phyloP scores from a whole-genome alignment of 2,797 vertebrate species.

The Lophius americanus region DNA sequence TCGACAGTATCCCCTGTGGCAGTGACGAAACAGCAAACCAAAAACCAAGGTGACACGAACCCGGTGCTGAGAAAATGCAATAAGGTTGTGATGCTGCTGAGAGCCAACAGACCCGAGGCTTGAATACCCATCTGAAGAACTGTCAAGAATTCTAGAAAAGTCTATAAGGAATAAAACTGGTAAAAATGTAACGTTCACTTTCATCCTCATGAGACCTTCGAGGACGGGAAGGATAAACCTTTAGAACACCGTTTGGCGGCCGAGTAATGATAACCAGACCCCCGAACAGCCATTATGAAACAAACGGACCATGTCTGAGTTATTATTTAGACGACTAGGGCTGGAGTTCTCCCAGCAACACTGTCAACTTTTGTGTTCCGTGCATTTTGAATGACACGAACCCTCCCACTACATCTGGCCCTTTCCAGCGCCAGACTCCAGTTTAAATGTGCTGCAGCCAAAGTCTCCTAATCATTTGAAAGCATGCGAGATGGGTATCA shows the following conservation, averaged over 20 bases:
- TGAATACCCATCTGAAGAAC: slow-evolving; percentile 57
- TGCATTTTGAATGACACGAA: slow-evolving; percentile 17
- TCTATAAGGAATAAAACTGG: background rate
- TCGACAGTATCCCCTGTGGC: slow-evolving; percentile 58
- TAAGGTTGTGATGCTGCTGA: slow-evolving; percentile 62
- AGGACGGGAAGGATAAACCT: background rate
- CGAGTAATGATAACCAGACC: no score
- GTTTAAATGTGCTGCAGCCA: slow-evolving; percentile 48
- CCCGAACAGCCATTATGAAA: no score
- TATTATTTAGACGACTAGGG: slow-evolving; percentile 1
- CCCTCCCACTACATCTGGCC: slow-evolving; percentile 47
- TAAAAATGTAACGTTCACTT: background rate
- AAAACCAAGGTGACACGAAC: slow-evolving; percentile 67
- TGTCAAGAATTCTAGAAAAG: slow-evolving; percentile 49
- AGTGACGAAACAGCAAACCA: slow-evolving; percentile 73
- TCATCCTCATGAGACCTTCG: slow-evolving; percentile 5
- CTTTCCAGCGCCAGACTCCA: slow-evolving; percentile 41
- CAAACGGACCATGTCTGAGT: background rate
- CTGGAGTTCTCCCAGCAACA: background rate
- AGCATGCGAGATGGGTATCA: slow-evolving; percentile 75
- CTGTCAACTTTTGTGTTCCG: background rate
- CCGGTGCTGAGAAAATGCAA: slow-evolving; percentile 81
- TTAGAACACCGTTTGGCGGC: no score
- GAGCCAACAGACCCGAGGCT: slow-evolving; percentile 66
- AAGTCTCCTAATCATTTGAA: slow-evolving; percentile 69